These are phyloP conservation scores for Melolontha melolontha DNA, from an alignment of 2,888 invertebrate genomes.

Conservation along the genomic window DNA sequence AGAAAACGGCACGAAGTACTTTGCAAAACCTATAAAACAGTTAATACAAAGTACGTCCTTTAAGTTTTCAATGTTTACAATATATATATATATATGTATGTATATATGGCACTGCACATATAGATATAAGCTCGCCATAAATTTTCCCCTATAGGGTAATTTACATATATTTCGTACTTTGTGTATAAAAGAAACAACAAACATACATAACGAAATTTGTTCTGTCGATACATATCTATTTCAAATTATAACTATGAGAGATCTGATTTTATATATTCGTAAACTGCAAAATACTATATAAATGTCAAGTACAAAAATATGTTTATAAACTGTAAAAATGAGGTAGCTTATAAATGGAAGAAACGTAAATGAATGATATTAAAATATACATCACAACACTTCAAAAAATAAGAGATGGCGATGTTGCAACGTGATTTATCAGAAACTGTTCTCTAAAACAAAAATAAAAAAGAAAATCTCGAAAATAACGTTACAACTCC, in stretches of 20 bases:
- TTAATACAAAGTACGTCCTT: constrained; percentile 40
- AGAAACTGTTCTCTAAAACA: constrained; percentile 6
- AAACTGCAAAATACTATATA: constrained; percentile 43
- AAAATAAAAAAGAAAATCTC: background rate
- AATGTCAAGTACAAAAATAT: constrained; percentile 41
- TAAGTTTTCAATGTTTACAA: constrained; percentile 26
- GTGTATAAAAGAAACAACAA: constrained; percentile 57
- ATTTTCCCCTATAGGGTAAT: constrained; percentile 52
- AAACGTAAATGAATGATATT: constrained; percentile 44
- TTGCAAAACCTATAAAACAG: constrained; percentile 35
- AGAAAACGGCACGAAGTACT: constrained; percentile 48
- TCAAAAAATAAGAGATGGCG: constrained; percentile 24
- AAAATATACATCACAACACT: constrained; percentile 49
- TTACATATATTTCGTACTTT: constrained; percentile 49
- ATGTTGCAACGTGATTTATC: constrained; percentile 22
- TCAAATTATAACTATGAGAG: constrained; percentile 55
- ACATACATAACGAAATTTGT: constrained; percentile 45
- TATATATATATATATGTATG: constrained; percentile 40
- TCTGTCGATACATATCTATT: constrained; percentile 13
- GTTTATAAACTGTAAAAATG: constrained; percentile 46
- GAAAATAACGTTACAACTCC: constrained; percentile 30
- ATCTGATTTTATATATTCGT: constrained; percentile 42
- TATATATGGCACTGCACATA: constrained; percentile 62
- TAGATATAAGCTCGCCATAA: constrained; percentile 59
- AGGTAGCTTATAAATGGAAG: constrained; percentile 50